These are phyloP conservation scores for Microplitis demolitor DNA, from an alignment of 1,140 invertebrate species.

Conservation along the genomic window DNA sequence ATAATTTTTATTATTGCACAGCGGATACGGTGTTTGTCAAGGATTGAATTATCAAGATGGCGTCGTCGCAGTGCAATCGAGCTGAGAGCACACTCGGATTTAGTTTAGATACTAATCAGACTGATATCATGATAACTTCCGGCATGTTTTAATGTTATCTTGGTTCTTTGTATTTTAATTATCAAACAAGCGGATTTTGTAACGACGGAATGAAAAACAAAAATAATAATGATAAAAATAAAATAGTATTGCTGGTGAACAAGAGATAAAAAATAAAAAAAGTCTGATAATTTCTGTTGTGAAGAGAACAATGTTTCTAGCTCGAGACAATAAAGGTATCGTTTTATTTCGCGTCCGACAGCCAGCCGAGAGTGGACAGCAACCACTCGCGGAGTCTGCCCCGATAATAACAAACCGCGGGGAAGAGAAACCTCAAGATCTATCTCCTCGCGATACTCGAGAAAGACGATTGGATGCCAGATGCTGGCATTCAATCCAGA, in stretches of 20 bases:
- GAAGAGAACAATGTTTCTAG: no score
- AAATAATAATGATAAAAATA: not conserved
- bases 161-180: no score
- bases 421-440: slow-evolving; percentile 25
- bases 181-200: no score
- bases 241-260: no score
- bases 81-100: not conserved
- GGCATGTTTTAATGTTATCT: slow-evolving; percentile 6
- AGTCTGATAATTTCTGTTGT: no score
- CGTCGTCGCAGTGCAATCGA: not conserved
- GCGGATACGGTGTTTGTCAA: no score
- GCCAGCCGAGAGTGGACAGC: no score
- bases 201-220: not conserved
- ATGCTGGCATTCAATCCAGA: slow-evolving; percentile 22
- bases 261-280: no score
- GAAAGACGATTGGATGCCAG: slow-evolving; percentile 31
- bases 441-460: slow-evolving; percentile 21
- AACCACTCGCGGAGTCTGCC: no score
- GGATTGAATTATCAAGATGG: no score
- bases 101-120: slow-evolving; percentile 18
- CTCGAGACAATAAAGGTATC: not conserved
- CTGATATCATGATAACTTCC: slow-evolving; percentile 27
- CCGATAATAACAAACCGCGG: no score
- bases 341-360: not conserved
- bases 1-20: no score